A percentile compares a stretch with the other conserved stretches of the same genome.
These are phyloP conservation scores for Hydroisotoma schaefferi DNA, from an alignment of 2,888 invertebrate genomes.

Conservation along the genomic window DNA sequence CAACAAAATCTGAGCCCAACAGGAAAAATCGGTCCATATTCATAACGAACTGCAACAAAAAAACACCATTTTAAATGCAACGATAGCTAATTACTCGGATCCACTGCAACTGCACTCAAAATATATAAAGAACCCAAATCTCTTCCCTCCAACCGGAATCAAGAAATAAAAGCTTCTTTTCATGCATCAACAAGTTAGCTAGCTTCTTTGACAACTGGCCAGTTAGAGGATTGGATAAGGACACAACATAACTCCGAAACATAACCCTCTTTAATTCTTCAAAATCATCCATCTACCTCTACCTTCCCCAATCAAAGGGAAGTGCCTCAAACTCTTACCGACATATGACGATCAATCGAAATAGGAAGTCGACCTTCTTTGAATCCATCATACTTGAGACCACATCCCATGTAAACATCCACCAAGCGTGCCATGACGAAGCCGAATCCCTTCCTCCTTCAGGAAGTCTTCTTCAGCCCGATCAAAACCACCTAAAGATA, in stretches of 20 bases:
- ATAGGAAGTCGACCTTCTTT: constrained; percentile 42
- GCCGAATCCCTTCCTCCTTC: not conserved
- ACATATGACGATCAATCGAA: constrained; percentile 41
- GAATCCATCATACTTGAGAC: constrained; percentile 35
- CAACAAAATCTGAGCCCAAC: constrained; percentile 65
- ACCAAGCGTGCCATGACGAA: constrained; percentile 43
- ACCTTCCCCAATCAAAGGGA: not conserved
- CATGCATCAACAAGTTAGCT: too few species aligned
- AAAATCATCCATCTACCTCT: not conserved
- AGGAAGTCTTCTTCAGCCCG: too few species aligned
- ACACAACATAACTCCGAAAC: too few species aligned
- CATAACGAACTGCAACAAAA: constrained; percentile 76
- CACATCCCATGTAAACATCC: constrained; percentile 40
- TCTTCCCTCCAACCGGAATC: too few species aligned
- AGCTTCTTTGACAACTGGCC: too few species aligned
- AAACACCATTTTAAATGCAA: not conserved
- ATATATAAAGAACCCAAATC: too few species aligned
- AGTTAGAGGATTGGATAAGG: too few species aligned
- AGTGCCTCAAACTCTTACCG: constrained; percentile 22
- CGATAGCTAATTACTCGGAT: not conserved
- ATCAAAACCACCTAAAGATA: too few species aligned
- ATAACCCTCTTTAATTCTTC: too few species aligned
- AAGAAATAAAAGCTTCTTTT: too few species aligned
- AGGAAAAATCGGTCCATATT: constrained; percentile 82
- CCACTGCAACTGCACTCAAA: too few species aligned